Evolutionary conservation across 37 sponge, comb jelly and placozoan species (phyloP).

Genomic region (Beroe ovata): DNA sequence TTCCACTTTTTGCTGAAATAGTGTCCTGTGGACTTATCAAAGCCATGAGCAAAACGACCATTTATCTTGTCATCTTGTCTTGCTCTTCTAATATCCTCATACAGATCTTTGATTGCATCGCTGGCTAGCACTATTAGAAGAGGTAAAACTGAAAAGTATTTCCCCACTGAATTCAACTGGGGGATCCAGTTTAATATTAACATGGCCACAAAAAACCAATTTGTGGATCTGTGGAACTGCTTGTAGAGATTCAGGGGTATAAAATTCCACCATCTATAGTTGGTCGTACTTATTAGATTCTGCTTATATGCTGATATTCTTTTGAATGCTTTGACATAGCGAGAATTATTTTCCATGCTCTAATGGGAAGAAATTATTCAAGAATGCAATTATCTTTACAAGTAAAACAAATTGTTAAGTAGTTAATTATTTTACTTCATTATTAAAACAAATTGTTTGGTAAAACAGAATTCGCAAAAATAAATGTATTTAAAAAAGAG

Average conservation of each 20-base stretch:
- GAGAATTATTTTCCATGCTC: background rate
- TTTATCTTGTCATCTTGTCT: constrained; percentile 77
- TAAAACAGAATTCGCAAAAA: too few species aligned
- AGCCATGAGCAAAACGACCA: constrained; percentile 62
- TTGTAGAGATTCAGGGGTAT: constrained; percentile 84
- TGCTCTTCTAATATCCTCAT: constrained; percentile 79
- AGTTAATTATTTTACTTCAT: too few species aligned
- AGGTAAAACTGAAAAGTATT: constrained; percentile 75
- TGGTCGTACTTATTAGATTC: constrained; percentile 15
- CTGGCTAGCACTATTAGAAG: constrained; percentile 73
- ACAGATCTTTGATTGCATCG: constrained; percentile 78
- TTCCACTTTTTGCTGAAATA: constrained; percentile 39
- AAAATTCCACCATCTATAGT: constrained; percentile 84
- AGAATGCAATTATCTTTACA: too few species aligned
- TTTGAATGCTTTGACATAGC: constrained; percentile 40
- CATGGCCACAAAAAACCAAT: constrained; percentile 79
- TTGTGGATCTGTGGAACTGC: constrained; percentile 83
- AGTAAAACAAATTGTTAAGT: too few species aligned
- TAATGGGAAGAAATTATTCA: too few species aligned
- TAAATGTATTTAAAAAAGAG: too few species aligned
- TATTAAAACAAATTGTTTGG: too few species aligned
- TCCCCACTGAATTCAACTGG: constrained; percentile 73
- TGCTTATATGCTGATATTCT: background rate
- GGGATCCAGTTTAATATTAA: constrained; percentile 78
- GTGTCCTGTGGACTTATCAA: constrained; percentile 68